Evolutionary conservation across 1,140 invertebrate genomes (phyloP), one percentile per base, ranked within the genome.

Genomic region (Helicoverpa armigera): DNA sequence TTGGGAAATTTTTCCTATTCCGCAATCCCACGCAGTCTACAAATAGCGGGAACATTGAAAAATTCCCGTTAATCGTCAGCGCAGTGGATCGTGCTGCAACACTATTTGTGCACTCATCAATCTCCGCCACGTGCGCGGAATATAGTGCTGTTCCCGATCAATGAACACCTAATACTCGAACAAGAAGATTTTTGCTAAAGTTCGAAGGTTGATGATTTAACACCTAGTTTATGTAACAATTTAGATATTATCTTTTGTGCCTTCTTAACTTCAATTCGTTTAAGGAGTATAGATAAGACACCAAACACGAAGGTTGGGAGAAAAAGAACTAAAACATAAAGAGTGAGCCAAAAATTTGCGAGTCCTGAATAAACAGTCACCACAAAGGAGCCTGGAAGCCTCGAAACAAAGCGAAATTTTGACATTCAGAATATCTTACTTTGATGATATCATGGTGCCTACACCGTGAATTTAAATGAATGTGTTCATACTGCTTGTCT

Each of bases 281-380:
- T 23, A 23, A 23, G 23, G 23, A 23, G 23, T 23, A 23, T 18
- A n/a, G 70, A 58, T 16, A 54, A 35, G 51, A 58, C 54, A 35
- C 48, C 31, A 35, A 54, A 43, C n/a, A 31, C 54, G 51, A 54
- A 14, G 31, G 29, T 74, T 53, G 51, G 29, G n/a, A 75, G 13
- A 75, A n/a, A 16, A n/a, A 61, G 48, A 61, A 50, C 35, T 60
- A 61, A 75, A 75, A 75, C n/a, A 56, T 74, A 61, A 75, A 75
- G 54, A 61, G 56, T 75, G 43, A 60, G 29, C 18, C 54, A 31
- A 48, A 61, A 61, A 60, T 48, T 43, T 53, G 67, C 0, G 56
- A 16, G 43, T 61, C 73, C 73, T 75, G 53, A 75, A 75, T 75
- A 75, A 75, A 75, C 58, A 75, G 29, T 10, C 3, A 5, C 54